Conservation (phyloP, 2,888 invertebrate genomes). For the Apodemia mormo region DNA sequence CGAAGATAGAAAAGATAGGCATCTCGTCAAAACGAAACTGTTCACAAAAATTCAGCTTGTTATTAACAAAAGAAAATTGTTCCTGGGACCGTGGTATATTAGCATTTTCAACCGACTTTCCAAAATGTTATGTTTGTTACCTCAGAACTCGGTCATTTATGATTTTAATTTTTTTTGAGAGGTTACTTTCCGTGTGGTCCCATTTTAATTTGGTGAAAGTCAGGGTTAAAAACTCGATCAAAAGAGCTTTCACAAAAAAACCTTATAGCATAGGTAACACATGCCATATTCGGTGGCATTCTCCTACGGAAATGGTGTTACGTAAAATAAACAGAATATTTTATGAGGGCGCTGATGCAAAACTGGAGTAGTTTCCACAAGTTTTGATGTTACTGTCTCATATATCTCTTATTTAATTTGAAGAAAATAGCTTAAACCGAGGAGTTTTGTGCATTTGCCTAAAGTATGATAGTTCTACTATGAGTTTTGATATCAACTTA, state of each 20-base stretch:
- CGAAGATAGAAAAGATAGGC: too few relatives aligned
- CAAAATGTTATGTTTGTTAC: too few relatives aligned
- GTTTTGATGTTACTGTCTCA: not conserved
- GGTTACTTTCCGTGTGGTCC: too few relatives aligned
- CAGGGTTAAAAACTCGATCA: too few relatives aligned
- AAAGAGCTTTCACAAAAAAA: not conserved
- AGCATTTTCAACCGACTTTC: too few relatives aligned
- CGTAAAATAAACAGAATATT: conserved; percentile 8
- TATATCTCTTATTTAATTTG: not conserved
- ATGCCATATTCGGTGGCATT: not conserved
- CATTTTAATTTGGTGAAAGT: too few relatives aligned
- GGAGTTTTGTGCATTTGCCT: not conserved
- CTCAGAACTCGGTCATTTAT: too few relatives aligned
- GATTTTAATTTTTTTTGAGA: too few relatives aligned
- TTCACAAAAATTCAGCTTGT: too few relatives aligned
- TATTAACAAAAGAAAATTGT: too few relatives aligned
- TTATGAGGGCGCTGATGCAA: not conserved
- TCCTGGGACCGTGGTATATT: too few relatives aligned
- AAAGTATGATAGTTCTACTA: not conserved
- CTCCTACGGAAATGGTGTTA: not conserved
- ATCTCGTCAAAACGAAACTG: too few relatives aligned
- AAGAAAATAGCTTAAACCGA: not conserved
- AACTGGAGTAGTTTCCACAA: conserved; percentile 10
- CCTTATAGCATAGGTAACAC: not conserved
- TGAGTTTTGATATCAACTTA: not conserved